Evolutionary conservation across 2,888 invertebrate genomes (phyloP).

Genomic region (Stratiomys singularior): DNA sequence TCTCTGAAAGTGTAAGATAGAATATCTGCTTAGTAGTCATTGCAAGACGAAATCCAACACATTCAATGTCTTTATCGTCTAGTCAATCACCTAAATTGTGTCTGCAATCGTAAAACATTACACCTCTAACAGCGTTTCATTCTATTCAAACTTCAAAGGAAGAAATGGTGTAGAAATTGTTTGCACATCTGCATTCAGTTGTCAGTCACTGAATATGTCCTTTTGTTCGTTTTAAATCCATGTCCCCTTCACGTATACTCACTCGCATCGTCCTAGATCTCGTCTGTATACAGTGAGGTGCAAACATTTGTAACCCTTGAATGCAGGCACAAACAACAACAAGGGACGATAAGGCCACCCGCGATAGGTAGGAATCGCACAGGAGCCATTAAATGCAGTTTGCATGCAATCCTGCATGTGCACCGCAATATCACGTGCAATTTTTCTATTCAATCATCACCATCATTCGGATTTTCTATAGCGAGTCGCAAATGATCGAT

Average conservation of each 20-base stretch:
- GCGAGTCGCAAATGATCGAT: no score
- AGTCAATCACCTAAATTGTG: no score
- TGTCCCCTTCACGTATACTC: no score
- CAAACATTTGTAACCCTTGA: neutral
- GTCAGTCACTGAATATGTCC: neutral
- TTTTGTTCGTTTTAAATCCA: neutral
- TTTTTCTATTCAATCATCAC: neutral
- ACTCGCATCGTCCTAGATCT: no score
- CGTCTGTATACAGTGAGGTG: no score
- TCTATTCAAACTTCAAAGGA: neutral
- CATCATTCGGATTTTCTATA: neutral
- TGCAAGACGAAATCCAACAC: no score
- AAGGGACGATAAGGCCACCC: neutral
- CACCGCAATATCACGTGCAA: neutral
- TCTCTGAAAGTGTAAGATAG: no score
- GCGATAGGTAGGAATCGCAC: neutral
- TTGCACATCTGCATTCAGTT: neutral
- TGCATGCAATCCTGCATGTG: neutral
- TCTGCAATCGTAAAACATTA: no score
- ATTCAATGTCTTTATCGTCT: no score
- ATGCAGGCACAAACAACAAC: no score
- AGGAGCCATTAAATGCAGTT: neutral
- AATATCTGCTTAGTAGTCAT: no score
- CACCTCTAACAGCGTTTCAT: no score
- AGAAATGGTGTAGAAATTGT: neutral